Evolutionary conservation across 2,113 vertebrate species (phyloP), one percentile per base, ranked within the genome.

Genomic region (Callipepla squamata): DNA sequence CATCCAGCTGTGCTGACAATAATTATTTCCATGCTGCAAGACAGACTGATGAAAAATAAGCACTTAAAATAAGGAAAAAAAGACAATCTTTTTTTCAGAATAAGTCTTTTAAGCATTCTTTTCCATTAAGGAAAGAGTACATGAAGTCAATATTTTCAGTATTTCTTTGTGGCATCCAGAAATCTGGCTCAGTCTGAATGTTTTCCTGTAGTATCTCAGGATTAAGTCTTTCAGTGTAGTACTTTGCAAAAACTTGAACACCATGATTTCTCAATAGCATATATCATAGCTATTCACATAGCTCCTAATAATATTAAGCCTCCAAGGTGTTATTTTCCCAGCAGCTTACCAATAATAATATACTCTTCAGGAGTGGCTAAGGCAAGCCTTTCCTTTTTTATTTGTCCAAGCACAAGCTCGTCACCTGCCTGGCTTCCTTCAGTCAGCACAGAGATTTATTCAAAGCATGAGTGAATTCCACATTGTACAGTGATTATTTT

Each of bases 341-440:
- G 83, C 32, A 92, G 28, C n/a, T 91, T 80, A 66, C 66, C 80
- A 82, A 74, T 85, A 57, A 77, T 82, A 90, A 77, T 82, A 77
- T 38, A 14, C 16, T 89, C 73, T 50, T 81, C 57, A 87, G 48
- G 38, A 65, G 26, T 73, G 15, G 22, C 36, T 91, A 73, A 74
- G 16, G 9, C 36, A 94, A n/a, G 68, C n/a, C 5, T 48, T 89
- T 10, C 36, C 8, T 65, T 87, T 44, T 75, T 92, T 82, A 5
- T 68, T 36, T 68, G 50, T 44, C 40, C 48, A 82, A 63, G n/a
- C 25, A 61, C 62, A 82, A 80, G 42, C 22, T 40, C 68, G 67
- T 7, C 51, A 73, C 34, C 13, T 91, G 74, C 57, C 69, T 78
- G 32, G 34, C n/a, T 84, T 85, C 32, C 32, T 85, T 85, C 53